Evolutionary conservation across 1,140 invertebrate species (phyloP).

Genomic region (Cotesia typhae): DNA sequence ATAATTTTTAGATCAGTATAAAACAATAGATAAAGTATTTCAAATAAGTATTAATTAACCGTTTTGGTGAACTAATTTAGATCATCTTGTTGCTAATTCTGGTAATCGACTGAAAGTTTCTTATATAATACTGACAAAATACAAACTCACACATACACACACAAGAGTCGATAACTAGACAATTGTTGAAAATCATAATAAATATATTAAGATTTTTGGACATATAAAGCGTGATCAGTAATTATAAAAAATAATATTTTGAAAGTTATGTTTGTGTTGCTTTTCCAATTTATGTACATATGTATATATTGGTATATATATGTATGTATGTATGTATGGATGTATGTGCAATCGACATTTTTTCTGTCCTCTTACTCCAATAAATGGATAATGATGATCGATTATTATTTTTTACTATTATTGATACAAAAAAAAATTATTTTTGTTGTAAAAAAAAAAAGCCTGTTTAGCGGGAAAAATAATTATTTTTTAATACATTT

Average conservation of each 20-base stretch:
- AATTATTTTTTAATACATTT: no score
- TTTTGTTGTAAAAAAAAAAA: no score
- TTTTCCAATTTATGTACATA: conserved; percentile 17
- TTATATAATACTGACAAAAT: conserved; percentile 7
- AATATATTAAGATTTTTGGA: not conserved
- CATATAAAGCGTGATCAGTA: conserved; percentile 6
- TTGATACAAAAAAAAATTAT: no score
- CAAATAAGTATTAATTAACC: conserved; percentile 30
- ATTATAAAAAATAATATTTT: conserved; percentile 7
- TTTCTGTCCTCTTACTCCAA: not conserved
- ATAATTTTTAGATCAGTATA: not conserved
- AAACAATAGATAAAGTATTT: conserved; percentile 18
- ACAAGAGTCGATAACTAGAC: not conserved
- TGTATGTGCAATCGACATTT: not conserved
- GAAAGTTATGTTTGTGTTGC: not conserved
- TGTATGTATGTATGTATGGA: no score
- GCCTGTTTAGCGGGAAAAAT: no score
- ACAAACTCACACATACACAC: conserved; percentile 4
- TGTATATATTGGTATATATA: not conserved
- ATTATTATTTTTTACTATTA: not conserved
- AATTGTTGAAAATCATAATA: conserved; percentile 11
- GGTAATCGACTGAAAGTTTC: conserved; percentile 36
- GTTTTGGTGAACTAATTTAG: conserved; percentile 15
- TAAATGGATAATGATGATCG: not conserved
- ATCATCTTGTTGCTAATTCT: conserved; percentile 35